These are phyloP conservation scores for Sanderia malayensis DNA, from an alignment of 30 jellyfish, hydroid and myxozoan genomes.

Conservation along the genomic window DNA sequence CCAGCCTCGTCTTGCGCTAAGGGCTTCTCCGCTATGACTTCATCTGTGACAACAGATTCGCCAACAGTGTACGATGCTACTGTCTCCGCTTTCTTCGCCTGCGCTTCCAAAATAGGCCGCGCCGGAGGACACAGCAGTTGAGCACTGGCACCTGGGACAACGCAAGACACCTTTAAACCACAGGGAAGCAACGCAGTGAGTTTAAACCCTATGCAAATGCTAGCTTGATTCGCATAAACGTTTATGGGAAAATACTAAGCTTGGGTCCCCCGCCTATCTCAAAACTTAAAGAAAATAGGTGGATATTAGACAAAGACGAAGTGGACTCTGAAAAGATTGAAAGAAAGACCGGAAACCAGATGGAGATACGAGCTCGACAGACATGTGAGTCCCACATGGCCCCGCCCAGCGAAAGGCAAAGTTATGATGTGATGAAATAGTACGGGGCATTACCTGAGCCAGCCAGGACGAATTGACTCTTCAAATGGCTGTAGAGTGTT, in stretches of 20 bases:
- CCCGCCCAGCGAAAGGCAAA: neutral
- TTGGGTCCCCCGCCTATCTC: neutral
- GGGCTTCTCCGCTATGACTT: constrained; percentile 27
- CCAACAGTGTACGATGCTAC: constrained; percentile 21
- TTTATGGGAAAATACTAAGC: neutral
- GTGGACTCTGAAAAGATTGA: neutral
- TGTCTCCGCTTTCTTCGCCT: constrained; percentile 11
- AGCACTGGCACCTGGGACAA: constrained; percentile 37
- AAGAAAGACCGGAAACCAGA: neutral
- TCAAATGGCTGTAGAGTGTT: constrained; percentile 60
- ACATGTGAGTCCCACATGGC: neutral
- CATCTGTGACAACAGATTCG: constrained; percentile 14
- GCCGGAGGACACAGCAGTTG: constrained; percentile 53
- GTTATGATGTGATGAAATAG: no score
- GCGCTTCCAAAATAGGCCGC: constrained; percentile 13
- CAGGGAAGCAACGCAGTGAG: neutral
- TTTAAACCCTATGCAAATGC: neutral
- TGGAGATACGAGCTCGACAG: neutral
- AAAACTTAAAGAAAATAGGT: neutral
- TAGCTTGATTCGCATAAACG: neutral
- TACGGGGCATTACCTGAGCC: constrained; percentile 76
- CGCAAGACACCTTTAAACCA: no score
- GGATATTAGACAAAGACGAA: neutral
- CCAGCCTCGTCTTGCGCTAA: no score
- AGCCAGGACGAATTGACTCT: constrained; percentile 69